Percentiles rank a stretch among this genome's conserved stretches.
Evolutionary conservation across 2,888 invertebrate genomes (phyloP).

Genomic region (Andrena flavipes): DNA sequence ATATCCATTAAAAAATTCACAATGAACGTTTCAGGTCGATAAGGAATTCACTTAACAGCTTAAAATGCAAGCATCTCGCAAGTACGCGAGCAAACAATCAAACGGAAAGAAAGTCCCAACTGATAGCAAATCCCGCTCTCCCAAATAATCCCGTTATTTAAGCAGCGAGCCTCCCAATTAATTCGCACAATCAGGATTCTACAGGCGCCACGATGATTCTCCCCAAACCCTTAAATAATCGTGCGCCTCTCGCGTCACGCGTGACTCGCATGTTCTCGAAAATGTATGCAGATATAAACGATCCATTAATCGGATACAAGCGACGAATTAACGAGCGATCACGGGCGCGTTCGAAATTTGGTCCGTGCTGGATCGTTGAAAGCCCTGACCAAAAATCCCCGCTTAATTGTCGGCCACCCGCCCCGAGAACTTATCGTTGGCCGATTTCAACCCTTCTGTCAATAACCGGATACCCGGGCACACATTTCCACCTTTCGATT

Average conservation of each 20-base stretch:
- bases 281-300: conserved; percentile 55
- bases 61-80: too few species aligned
- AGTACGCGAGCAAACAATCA: too few species aligned
- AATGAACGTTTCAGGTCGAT: too few species aligned
- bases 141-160: conserved; percentile 21
- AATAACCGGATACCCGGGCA: not conserved
- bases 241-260: conserved; percentile 25
- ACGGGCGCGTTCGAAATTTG: conserved; percentile 15
- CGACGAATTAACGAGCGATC: conserved; percentile 46
- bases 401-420: conserved; percentile 20
- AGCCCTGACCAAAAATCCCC: conserved; percentile 24
- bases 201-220: not conserved
- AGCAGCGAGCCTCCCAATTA: conserved; percentile 17
- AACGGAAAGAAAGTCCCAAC: too few species aligned
- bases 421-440: not conserved
- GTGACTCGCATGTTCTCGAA: conserved; percentile 35
- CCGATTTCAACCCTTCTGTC: conserved; percentile 9
- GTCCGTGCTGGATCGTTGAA: conserved; percentile 10
- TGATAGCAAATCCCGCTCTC: not conserved
- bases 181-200: conserved; percentile 24
- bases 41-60: too few species aligned
- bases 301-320: conserved; percentile 48
- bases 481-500: too few species aligned
- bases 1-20: too few species aligned
- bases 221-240: conserved; percentile 35